phyloP scores from a whole-genome alignment of 64 coral and sea anemone species.

The Astreopora myriophthalma region DNA sequence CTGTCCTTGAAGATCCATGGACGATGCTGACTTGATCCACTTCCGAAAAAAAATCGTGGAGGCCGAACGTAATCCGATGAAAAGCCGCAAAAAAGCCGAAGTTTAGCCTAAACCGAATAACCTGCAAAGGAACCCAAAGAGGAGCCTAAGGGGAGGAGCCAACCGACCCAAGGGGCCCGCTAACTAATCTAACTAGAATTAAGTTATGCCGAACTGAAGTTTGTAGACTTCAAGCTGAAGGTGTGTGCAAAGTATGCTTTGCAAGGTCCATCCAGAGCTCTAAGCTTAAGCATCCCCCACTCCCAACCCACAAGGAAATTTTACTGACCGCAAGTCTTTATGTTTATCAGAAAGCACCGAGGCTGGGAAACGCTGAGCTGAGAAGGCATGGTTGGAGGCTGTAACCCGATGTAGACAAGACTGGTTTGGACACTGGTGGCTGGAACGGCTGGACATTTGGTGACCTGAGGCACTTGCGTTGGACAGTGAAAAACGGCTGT shows the following conservation, averaged over 20 bases:
- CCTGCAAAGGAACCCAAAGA: not conserved
- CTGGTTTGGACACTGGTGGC: too few species aligned
- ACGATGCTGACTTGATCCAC: not conserved
- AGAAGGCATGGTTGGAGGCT: too few species aligned
- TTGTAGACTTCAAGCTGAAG: not conserved
- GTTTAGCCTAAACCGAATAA: not conserved
- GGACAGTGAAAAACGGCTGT: too few species aligned
- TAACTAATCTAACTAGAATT: not conserved
- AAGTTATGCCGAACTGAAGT: not conserved
- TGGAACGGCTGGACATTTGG: too few species aligned
- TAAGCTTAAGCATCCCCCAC: not conserved
- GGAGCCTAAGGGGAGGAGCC: not conserved
- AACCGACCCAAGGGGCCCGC: not conserved
- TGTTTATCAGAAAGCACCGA: too few species aligned
- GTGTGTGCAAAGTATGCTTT: constrained; percentile 13
- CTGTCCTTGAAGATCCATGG: not conserved
- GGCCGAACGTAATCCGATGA: not conserved
- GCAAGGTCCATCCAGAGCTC: constrained; percentile 33
- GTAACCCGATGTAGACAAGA: too few species aligned
- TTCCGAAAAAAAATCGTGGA: not conserved
- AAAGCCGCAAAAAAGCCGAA: not conserved
- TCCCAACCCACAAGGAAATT: not conserved
- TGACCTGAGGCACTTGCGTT: too few species aligned
- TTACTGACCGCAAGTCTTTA: not conserved
- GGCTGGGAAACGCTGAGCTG: too few species aligned